Evolutionary conservation across 2,113 vertebrate species (phyloP), one percentile per base, ranked within the genome.

Genomic region (Ceyx melanurus): DNA sequence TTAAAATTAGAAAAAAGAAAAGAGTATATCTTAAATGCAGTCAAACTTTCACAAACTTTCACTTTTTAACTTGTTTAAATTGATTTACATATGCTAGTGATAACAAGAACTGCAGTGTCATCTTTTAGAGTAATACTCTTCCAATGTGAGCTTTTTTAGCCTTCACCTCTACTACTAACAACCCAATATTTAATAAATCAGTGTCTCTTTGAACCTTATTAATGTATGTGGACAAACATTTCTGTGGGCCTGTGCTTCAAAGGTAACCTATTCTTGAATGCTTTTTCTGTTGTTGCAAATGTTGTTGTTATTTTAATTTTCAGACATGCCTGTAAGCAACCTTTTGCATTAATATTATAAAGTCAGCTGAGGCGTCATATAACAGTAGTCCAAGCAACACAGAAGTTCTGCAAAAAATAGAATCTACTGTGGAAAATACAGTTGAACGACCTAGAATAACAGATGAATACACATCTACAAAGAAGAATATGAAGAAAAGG

Each of bases 101-200:
- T 73, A 90, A 60, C 12, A 81, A 85, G 20, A 79, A 15, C 15
- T 78, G 48, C n/a, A 62, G 21, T 26, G 18, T 67, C 15, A 67
- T 67, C 17, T 84, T 94, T 75, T 37, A 83, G 22, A 82, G 4
- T 33, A 73, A 82, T 7, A 65, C 22, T 35, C 42, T 45, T 89
- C 48, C 19, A 37, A 19, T 64, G 5, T 1, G 3, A 79, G 9
- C 13, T 45, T 89, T 23, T 60, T 70, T 54, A 53, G 33, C 42
- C 62, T 66, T 83, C 83, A 13, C 20, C 50, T 82, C 21, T 45
- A 14, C 28, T 85, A 8, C 15, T 94, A 86, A 79, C 37, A 43
- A n/a, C 8, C 51, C 71, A 62, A 85, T 75, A 92, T 91, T 93
- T 62, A 91, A 62, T 31, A 80, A 96, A 96, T 95, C 86, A 89